These are phyloP conservation scores for Arbacia lixula DNA, from an alignment of 53 echinoderm and acorn worm genomes.

Conservation along the genomic window DNA sequence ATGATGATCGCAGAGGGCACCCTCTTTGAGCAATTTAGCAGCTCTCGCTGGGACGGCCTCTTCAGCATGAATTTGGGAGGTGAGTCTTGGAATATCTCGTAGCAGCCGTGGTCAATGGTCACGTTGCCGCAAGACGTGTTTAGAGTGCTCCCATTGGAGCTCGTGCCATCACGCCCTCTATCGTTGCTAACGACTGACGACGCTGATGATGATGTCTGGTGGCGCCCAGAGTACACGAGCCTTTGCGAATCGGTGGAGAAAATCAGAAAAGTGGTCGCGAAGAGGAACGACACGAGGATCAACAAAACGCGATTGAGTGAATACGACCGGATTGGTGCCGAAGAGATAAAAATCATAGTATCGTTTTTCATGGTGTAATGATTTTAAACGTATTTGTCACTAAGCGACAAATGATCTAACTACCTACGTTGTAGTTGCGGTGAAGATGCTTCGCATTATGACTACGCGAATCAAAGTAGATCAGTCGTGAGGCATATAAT, in stretches of 20 bases:
- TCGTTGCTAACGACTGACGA: not conserved
- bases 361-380: slow-evolving; percentile 4
- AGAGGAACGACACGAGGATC: not conserved
- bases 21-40: slow-evolving; percentile 64
- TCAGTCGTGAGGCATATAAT: no score
- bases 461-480: no score
- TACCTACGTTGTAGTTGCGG: no score
- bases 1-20: slow-evolving; percentile 81
- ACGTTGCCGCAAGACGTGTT: not conserved
- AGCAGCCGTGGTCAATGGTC: slow-evolving; percentile 58
- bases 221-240: not conserved
- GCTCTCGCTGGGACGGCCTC: slow-evolving; percentile 18
- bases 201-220: not conserved
- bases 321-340: not conserved
- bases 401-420: no score
- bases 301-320: slow-evolving; percentile 8
- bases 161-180: not conserved
- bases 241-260: slow-evolving; percentile 1
- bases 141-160: not conserved
- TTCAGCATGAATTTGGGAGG: slow-evolving; percentile 11
- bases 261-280: slow-evolving; percentile 32
- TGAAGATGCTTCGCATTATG: no score
- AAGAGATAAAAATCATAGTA: not conserved
- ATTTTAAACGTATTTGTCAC: no score
- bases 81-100: slow-evolving; percentile 4